Evolutionary conservation across 2,113 vertebrate genomes (phyloP).

Genomic region (Dinomys branickii): DNA sequence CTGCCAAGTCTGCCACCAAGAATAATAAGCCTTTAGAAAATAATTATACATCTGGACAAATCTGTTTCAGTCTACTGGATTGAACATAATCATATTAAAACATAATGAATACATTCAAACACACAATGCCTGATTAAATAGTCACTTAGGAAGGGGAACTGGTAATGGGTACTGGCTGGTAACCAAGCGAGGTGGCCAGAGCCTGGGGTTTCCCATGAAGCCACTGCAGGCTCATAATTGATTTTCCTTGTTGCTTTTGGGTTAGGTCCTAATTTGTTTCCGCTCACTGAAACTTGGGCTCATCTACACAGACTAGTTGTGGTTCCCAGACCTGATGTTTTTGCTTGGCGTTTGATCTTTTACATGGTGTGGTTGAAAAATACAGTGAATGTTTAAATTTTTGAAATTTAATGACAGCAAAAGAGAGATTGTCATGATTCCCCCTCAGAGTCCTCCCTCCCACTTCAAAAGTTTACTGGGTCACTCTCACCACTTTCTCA

Average conservation of each 20-base stretch:
- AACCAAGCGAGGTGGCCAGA: rapidly evolving
- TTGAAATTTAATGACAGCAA: not conserved
- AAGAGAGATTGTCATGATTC: not conserved
- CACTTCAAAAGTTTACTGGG: not conserved
- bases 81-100: constrained; percentile 76
- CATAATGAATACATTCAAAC: constrained; percentile 73
- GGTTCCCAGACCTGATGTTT: not conserved
- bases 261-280: not conserved
- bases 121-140: constrained; percentile 44
- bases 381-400: not conserved
- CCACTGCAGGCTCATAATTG: not conserved
- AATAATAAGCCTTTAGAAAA: constrained; percentile 60
- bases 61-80: constrained; percentile 70
- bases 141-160: not conserved
- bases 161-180: not conserved
- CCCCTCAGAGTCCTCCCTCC: not conserved
- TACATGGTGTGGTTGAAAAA: not conserved
- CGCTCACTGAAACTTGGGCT: not conserved
- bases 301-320: rapidly evolving
- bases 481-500: not conserved
- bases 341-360: not conserved
- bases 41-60: constrained; percentile 71
- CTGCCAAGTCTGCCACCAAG: constrained; percentile 59
- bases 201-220: not conserved
- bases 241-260: not conserved